Conservation (phyloP, 92 coral and sea anemone species). For the Hydrozoanthus gracilis region DNA sequence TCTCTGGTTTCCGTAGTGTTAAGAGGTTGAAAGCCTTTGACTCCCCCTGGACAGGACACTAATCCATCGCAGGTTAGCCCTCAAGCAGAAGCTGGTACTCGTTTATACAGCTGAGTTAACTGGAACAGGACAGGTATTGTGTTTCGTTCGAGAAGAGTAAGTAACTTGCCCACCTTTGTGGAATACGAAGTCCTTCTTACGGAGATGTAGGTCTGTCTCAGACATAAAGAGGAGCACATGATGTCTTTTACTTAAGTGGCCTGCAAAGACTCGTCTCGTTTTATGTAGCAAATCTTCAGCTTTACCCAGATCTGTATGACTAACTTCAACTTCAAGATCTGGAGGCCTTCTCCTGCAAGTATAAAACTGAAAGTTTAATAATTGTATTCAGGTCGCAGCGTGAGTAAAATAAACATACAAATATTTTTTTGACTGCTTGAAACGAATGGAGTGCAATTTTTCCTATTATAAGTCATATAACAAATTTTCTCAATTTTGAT, state of each 20-base stretch:
- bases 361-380: not conserved
- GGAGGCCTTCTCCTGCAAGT: conserved; percentile 33
- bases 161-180: not conserved
- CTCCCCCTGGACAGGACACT: too few species aligned
- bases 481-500: too few species aligned
- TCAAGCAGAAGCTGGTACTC: too few species aligned
- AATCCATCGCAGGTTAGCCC: too few species aligned
- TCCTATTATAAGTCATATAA: too few species aligned
- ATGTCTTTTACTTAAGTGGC: not conserved
- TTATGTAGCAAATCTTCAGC: conserved; percentile 22
- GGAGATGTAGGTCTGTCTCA: conserved; percentile 36
- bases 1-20: too few species aligned
- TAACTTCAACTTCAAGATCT: not conserved
- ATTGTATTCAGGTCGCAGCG: too few species aligned
- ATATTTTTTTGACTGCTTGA: not conserved
- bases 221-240: conserved; percentile 8
- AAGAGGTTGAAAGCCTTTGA: too few species aligned
- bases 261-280: not conserved
- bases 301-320: conserved; percentile 26
- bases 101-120: too few species aligned
- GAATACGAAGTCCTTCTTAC: not conserved
- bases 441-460: too few species aligned
- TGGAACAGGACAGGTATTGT: too few species aligned
- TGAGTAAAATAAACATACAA: not conserved
- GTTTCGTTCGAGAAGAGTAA: not conserved